These are phyloP conservation scores for Drosophila repleta DNA, from an alignment of 1,140 invertebrate species.

Conservation along the genomic window DNA sequence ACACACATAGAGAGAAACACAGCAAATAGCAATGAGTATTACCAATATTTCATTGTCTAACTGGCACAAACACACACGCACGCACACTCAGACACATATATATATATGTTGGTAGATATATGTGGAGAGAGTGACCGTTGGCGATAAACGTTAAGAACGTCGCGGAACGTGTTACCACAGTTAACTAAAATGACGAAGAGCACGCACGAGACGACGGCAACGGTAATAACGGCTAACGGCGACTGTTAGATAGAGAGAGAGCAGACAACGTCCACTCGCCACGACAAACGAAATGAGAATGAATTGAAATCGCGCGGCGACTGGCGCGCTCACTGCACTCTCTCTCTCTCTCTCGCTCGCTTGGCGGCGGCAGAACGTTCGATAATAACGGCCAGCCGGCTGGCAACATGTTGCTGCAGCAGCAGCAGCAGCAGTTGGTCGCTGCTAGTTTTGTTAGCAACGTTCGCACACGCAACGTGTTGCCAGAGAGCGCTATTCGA, in stretches of 20 bases:
- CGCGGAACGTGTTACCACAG: constrained; percentile 40
- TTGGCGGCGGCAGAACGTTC: neutral
- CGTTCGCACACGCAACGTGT: constrained; percentile 10
- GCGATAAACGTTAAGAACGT: constrained; percentile 45
- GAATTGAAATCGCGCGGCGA: constrained; percentile 17
- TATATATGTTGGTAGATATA: no score
- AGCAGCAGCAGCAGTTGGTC: neutral
- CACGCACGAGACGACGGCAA: constrained; percentile 25
- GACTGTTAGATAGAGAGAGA: constrained; percentile 8
- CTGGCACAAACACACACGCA: constrained; percentile 13
- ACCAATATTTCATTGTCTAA: constrained; percentile 52
- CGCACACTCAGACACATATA: neutral
- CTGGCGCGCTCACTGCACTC: neutral
- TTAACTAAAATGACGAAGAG: constrained; percentile 34
- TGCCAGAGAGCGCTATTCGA: constrained; percentile 4
- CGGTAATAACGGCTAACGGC: constrained; percentile 3
- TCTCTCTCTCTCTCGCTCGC: constrained; percentile 3
- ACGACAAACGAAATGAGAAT: constrained; percentile 51
- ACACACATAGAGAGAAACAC: constrained; percentile 18
- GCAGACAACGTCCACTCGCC: constrained; percentile 41
- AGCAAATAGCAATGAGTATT: constrained; percentile 39
- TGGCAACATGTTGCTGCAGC: neutral
- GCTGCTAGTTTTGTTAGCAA: neutral
- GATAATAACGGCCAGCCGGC: neutral
- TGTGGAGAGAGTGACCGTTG: constrained; percentile 3